These are phyloP conservation scores for Myrmecobius fasciatus DNA, from an alignment of 2,113 vertebrate genomes.

Conservation along the genomic window DNA sequence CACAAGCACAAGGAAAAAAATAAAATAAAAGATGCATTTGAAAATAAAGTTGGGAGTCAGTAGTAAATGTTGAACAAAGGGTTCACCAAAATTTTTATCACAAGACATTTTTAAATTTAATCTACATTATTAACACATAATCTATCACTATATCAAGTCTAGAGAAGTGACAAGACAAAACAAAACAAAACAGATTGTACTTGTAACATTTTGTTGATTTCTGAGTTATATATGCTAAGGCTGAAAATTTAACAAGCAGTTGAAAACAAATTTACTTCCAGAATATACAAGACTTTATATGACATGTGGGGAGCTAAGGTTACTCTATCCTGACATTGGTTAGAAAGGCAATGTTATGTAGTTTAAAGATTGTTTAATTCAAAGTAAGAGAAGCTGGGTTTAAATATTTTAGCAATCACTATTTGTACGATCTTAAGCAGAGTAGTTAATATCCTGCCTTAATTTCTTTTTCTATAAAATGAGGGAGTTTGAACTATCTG, in stretches of 20 bases:
- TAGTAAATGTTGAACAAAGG: neutral
- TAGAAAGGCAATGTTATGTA: neutral
- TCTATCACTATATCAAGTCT: neutral
- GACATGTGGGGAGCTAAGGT: neutral
- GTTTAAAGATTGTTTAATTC: neutral
- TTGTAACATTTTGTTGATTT: neutral
- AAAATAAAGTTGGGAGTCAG: neutral
- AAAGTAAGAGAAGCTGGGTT: neutral
- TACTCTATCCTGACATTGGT: neutral
- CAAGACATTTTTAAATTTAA: neutral
- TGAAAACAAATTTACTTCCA: neutral
- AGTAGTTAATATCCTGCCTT: neutral
- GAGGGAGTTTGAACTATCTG: neutral
- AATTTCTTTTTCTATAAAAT: neutral
- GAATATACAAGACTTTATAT: neutral
- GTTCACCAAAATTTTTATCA: neutral
- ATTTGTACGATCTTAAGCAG: neutral
- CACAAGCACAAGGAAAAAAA: neutral
- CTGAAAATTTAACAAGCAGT: neutral
- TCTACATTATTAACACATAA: neutral
- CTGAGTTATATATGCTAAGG: neutral
- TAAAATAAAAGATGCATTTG: neutral
- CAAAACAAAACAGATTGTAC: neutral
- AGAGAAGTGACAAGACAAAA: neutral
- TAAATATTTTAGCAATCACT: neutral